Base-by-base conservation (phyloP, 2,797 vertebrate genomes). In the Lepus townsendii region DNA sequence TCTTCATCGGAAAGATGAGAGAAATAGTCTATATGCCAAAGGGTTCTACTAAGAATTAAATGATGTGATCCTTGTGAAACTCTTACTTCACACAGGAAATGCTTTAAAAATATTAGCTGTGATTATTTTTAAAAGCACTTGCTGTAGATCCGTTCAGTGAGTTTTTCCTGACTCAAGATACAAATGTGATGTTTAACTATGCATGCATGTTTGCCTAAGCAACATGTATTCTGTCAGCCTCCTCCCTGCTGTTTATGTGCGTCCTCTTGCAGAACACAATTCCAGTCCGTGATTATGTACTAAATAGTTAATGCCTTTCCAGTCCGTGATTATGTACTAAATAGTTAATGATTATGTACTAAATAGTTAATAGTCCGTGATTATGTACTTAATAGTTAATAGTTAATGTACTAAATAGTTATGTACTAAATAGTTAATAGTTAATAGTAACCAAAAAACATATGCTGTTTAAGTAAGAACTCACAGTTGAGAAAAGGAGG, bases 381-480 rank as follows among this genome's bases (percentile, higher is more conserved):
- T 50, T 35, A 35, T 38, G 9, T 73, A 87, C 19, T 88, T 24
- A 82, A 73, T 68, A 60, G 52, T 35, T 87, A 35, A 16, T 19
- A n/a, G n/a, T n/a, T n/a, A n/a, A n/a, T n/a, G n/a, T n/a, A n/a
- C n/a, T n/a, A n/a, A n/a, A n/a, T n/a, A n/a, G 47, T 50, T 35
- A 35, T 38, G 9, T 73, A 87, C 19, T 88, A 27, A 82, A 73
- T 68, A 60, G 52, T 35, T 87, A 35, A 16, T 19, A n/a, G n/a
- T n/a, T n/a, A n/a, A n/a, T n/a, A n/a, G 47, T 60, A 78, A 72
- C 11, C 80, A 73, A 69, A 75, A 10, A 84, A n/a, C 32, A 1
- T 38, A 13, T 73, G 16, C 14, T 75, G 20, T 86, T 95, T 84
- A 89, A 69, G 38, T 87, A 83, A 93, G 73, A 76, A 69, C 30